phyloP scores from a whole-genome alignment of 2,888 invertebrate genomes.

The Formica aserva region DNA sequence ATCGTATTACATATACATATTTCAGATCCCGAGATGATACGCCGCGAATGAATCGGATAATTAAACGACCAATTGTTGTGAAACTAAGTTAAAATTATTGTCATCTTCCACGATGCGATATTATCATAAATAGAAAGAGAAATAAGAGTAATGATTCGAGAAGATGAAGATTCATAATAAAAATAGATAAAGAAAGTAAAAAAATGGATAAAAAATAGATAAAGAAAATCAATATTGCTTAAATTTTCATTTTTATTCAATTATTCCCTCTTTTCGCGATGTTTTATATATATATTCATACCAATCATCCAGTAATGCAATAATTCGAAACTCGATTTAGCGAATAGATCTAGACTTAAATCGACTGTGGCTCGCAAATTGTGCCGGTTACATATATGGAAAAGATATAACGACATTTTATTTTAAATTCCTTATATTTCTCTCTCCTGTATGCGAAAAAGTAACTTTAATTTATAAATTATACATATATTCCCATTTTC shows the following conservation, averaged over 20 bases:
- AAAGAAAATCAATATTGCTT: not conserved
- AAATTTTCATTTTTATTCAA: not conserved
- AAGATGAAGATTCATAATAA: not conserved
- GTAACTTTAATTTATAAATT: not conserved
- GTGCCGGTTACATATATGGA: not conserved
- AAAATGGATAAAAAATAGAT: not conserved
- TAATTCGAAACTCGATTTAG: not conserved
- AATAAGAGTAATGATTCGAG: not conserved
- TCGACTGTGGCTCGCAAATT: not conserved
- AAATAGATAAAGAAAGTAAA: not conserved
- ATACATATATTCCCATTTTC: not conserved
- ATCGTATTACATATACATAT: not conserved
- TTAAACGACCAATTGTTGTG: constrained; percentile 14
- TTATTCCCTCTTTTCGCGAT: not conserved
- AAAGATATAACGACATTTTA: not conserved
- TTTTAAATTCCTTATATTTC: not conserved
- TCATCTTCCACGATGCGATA: not conserved
- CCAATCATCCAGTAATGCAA: not conserved
- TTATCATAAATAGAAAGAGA: not conserved
- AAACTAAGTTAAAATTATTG: not conserved
- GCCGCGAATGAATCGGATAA: constrained; percentile 5
- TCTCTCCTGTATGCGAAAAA: not conserved
- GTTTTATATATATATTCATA: not conserved
- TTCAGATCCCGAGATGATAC: not conserved
- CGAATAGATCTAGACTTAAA: constrained; percentile 1